Percentiles rank a stretch among this genome's conserved stretches.
Evolutionary conservation across 2,888 invertebrate species (phyloP).

Genomic region (Chironomus tentans): DNA sequence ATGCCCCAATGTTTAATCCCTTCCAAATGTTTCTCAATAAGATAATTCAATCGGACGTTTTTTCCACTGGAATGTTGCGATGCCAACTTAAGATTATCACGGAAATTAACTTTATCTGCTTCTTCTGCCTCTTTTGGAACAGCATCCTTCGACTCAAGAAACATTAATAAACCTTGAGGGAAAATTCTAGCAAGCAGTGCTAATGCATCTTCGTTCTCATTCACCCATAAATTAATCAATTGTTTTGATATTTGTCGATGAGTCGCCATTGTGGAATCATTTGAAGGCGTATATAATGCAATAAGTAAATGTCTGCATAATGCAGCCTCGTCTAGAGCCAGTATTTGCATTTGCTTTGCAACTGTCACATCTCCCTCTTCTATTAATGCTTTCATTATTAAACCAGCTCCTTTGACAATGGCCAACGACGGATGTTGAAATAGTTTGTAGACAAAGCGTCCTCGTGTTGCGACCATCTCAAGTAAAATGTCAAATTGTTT

Average conservation of each 20-base stretch:
- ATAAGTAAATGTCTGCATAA: constrained; percentile 84
- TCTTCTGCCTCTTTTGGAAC: constrained; percentile 67
- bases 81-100: constrained; percentile 94
- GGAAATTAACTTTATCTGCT: constrained; percentile 61
- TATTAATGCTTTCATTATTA: constrained; percentile 94
- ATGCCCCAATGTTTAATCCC: constrained; percentile 61
- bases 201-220: constrained; percentile 86
- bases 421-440: constrained; percentile 97
- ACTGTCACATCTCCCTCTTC: constrained; percentile 93
- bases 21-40: constrained; percentile 74
- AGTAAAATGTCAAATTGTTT: constrained; percentile 88
- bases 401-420: constrained; percentile 95
- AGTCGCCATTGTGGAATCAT: constrained; percentile 70
- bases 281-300: constrained; percentile 76
- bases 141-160: constrained; percentile 76
- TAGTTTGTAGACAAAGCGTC: constrained; percentile 81
- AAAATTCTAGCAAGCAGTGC: constrained; percentile 76
- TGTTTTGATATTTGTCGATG: constrained; percentile 85
- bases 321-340: constrained; percentile 94
- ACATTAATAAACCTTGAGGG: constrained; percentile 84
- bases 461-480: constrained; percentile 88
- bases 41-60: constrained; percentile 43
- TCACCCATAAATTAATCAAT: constrained; percentile 91
- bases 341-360: constrained; percentile 87
- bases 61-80: constrained; percentile 64